A percentile compares a stretch with the other conserved stretches of the same genome.
phyloP scores from a whole-genome alignment of 2,797 vertebrate genomes.

The Scyliorhinus canicula region DNA sequence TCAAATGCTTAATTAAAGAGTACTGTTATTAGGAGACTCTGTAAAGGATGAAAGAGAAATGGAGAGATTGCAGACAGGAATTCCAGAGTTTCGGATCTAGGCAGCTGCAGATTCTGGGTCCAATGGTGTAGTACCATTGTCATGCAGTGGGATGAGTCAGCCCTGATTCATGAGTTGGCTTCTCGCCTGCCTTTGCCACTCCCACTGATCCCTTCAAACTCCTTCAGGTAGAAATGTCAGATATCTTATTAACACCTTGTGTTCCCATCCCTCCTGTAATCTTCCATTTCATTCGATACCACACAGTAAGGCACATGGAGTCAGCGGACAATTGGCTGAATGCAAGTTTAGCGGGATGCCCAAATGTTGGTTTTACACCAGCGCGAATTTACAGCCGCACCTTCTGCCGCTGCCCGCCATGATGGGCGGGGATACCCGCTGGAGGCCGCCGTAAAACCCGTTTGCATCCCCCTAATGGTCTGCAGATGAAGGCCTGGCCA shows the following conservation, averaged over 20 bases:
- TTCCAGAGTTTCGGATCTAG: background rate
- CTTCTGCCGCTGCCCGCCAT: too few relatives aligned
- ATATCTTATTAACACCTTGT: background rate
- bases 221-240: background rate
- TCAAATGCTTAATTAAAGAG: background rate
- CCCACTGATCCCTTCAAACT: background rate
- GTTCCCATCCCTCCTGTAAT: background rate
- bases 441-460: too few relatives aligned
- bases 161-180: background rate
- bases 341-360: background rate
- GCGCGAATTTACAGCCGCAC: too few relatives aligned
- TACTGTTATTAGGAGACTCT: background rate
- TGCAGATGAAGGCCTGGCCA: too few relatives aligned
- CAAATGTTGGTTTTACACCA: too few relatives aligned
- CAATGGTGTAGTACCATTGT: background rate
- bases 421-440: too few relatives aligned
- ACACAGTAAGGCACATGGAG: background rate
- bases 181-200: background rate
- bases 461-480: too few relatives aligned
- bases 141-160: background rate
- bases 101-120: background rate
- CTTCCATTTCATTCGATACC: background rate
- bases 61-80: background rate
- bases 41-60: background rate
- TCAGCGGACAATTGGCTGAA: background rate